Evolutionary conservation across 2,113 vertebrate genomes (phyloP).

Genomic region (Bos javanicus): DNA sequence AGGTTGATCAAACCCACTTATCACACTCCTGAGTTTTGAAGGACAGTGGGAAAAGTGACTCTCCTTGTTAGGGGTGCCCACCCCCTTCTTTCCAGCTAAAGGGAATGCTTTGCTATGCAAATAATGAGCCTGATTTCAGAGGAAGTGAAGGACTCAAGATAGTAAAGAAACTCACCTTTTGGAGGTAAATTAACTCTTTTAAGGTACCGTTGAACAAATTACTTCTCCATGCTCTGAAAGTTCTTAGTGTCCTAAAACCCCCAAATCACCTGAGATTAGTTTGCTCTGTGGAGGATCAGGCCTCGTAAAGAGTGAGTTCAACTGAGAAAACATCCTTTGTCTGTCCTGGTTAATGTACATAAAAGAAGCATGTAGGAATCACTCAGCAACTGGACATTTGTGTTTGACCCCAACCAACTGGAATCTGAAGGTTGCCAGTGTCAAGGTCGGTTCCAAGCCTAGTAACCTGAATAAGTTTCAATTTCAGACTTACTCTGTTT

Average conservation of each 20-base stretch:
- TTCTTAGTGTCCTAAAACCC: constrained; percentile 58
- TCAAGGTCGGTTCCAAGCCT: constrained; percentile 60
- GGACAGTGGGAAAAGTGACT: constrained; percentile 47
- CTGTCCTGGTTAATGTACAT: constrained; percentile 34
- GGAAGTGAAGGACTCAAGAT: not conserved
- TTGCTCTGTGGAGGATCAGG: constrained; percentile 40
- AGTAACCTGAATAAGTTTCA: constrained; percentile 31
- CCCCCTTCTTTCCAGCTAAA: constrained; percentile 25
- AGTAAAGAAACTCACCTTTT: constrained; percentile 58
- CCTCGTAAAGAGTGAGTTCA: constrained; percentile 47
- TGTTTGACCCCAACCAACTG: constrained; percentile 46
- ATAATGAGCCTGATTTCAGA: constrained; percentile 45
- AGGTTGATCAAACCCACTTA: constrained; percentile 28
- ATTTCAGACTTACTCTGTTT: constrained; percentile 38
- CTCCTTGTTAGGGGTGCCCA: not conserved
- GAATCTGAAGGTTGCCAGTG: constrained; percentile 49
- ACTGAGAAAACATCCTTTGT: constrained; percentile 70
- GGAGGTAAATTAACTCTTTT: constrained; percentile 65
- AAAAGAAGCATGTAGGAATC: constrained; percentile 59
- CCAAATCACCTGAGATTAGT: constrained; percentile 61
- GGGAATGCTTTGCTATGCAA: constrained; percentile 70
- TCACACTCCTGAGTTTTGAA: constrained; percentile 17
- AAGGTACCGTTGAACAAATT: constrained; percentile 63
- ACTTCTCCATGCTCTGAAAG: constrained; percentile 27
- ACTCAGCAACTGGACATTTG: constrained; percentile 43